phyloP scores from a whole-genome alignment of 2,113 vertebrate genomes.

The Chinchilla lanigera region DNA sequence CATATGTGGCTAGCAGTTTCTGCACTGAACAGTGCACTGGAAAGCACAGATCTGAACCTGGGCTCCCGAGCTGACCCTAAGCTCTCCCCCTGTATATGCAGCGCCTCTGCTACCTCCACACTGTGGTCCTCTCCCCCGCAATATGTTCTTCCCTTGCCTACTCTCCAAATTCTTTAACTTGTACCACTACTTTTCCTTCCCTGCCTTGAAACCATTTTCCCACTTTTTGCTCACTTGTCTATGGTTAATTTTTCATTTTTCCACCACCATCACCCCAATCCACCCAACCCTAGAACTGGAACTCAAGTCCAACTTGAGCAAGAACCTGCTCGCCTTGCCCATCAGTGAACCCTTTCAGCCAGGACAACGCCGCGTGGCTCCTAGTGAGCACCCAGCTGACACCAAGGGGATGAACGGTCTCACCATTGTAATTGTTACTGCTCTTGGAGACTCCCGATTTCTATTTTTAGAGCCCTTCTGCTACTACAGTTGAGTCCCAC shows the following conservation, averaged over 20 bases:
- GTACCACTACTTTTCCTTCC: neutral
- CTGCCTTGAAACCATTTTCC: neutral
- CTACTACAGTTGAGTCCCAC: neutral
- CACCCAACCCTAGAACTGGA: neutral
- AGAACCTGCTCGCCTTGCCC: neutral
- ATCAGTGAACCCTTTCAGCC: neutral
- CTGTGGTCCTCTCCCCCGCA: neutral
- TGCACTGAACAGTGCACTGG: too few relatives aligned
- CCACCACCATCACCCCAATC: neutral
- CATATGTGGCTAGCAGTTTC: neutral
- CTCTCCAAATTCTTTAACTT: constrained; percentile 27
- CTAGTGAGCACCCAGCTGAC: neutral
- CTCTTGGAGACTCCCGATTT: neutral
- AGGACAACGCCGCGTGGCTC: neutral
- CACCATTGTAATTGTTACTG: neutral
- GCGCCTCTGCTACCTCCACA: neutral
- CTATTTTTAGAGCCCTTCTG: neutral
- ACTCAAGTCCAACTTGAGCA: neutral
- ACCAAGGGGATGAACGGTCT: neutral
- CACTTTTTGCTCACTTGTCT: neutral
- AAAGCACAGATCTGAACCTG: neutral
- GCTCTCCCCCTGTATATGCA: neutral
- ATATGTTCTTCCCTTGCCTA: neutral
- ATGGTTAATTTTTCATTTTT: neutral
- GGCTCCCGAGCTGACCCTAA: neutral